These are phyloP conservation scores for Leptobrachium ailaonicum DNA, from an alignment of 2,113 vertebrate genomes.

Conservation along the genomic window DNA sequence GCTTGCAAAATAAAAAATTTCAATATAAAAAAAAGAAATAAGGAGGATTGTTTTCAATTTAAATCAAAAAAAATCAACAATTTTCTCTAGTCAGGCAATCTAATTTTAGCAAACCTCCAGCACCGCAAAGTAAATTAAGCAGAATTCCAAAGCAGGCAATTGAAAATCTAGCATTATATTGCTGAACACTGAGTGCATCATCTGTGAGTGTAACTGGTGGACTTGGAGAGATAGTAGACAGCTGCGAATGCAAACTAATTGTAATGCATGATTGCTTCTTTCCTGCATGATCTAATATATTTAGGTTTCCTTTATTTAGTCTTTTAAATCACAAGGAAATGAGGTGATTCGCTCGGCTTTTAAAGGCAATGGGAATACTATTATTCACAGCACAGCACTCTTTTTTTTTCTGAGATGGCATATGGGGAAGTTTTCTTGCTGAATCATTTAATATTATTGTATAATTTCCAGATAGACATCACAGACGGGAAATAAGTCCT, in stretches of 20 bases:
- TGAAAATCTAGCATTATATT: neutral
- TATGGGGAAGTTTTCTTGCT: conserved; percentile 12
- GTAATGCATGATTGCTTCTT: conserved; percentile 34
- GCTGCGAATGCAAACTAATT: conserved; percentile 45
- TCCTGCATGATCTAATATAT: conserved; percentile 38
- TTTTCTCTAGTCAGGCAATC: too few relatives aligned
- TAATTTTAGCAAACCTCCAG: too few relatives aligned
- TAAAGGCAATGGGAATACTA: conserved; percentile 33
- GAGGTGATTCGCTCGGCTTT: conserved; percentile 31
- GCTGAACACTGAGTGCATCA: neutral
- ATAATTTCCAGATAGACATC: conserved; percentile 12
- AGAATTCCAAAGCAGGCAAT: neutral
- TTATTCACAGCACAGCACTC: conserved; percentile 22
- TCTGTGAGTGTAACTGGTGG: conserved; percentile 14
- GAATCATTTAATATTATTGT: conserved; percentile 18
- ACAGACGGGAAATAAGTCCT: conserved; percentile 4
- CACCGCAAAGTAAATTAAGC: conserved; percentile 4
- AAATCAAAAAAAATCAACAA: too few relatives aligned
- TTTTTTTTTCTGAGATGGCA: conserved; percentile 16
- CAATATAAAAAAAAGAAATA: too few relatives aligned
- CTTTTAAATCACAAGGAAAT: conserved; percentile 40
- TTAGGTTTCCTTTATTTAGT: conserved; percentile 44
- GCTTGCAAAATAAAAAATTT: too few relatives aligned
- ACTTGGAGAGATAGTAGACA: conserved; percentile 38
- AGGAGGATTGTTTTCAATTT: too few relatives aligned